phyloP scores from a whole-genome alignment of 2,888 invertebrate species.

The Tromatobia lineatoria region DNA sequence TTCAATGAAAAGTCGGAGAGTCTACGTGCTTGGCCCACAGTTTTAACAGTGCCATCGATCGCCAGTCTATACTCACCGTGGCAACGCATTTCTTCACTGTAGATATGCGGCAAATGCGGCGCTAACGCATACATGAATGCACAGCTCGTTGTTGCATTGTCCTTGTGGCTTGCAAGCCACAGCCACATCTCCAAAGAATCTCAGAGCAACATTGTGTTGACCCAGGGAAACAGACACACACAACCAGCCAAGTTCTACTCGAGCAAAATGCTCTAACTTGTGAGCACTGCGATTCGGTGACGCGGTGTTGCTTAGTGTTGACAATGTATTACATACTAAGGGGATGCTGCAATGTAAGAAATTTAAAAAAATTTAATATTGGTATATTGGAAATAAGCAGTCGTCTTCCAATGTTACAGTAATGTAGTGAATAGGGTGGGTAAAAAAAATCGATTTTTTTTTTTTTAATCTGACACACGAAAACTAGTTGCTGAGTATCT shows the following conservation, averaged over 20 bases:
- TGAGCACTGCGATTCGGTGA: not conserved
- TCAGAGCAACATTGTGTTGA: conserved; percentile 20
- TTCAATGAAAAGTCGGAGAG: conserved; percentile 24
- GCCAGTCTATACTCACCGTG: not conserved
- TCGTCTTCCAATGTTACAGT: too few relatives aligned
- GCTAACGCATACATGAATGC: conserved; percentile 16
- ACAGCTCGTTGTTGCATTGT: conserved; percentile 3
- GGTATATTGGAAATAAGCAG: too few relatives aligned
- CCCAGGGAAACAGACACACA: conserved; percentile 23
- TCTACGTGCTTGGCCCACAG: not conserved
- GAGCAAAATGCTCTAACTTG: conserved; percentile 8
- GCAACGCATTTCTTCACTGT: conserved; percentile 12
- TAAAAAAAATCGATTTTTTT: too few relatives aligned
- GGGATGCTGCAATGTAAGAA: too few relatives aligned
- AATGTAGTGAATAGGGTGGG: too few relatives aligned
- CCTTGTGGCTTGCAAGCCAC: not conserved
- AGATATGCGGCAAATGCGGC: conserved; percentile 29
- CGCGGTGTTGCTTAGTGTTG: not conserved
- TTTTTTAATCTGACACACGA: too few relatives aligned
- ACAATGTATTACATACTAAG: not conserved
- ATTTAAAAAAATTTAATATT: too few relatives aligned
- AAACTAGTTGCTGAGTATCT: too few relatives aligned
- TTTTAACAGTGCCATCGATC: conserved; percentile 34
- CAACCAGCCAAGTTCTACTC: conserved; percentile 16
- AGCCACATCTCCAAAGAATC: not conserved